phyloP scores from a whole-genome alignment of 1,140 invertebrate genomes.

The Cherax destructor region DNA sequence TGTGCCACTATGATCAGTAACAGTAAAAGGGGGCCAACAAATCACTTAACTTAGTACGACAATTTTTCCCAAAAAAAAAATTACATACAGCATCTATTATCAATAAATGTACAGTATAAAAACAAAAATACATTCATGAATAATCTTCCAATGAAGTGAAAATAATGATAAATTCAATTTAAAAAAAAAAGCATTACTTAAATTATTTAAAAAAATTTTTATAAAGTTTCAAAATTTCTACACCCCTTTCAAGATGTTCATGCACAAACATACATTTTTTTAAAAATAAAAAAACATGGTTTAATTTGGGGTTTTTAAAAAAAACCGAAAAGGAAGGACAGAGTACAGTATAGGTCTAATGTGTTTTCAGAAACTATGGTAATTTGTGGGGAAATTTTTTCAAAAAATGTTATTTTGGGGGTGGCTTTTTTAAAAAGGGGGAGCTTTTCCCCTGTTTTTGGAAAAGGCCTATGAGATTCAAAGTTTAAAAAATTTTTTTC shows the following conservation, averaged over 20 bases:
- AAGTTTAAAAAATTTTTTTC: too few relatives aligned
- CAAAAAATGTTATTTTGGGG: background rate
- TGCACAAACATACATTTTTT: background rate
- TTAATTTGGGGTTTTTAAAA: background rate
- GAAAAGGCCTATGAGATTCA: background rate
- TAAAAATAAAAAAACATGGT: background rate
- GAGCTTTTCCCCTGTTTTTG: too few relatives aligned
- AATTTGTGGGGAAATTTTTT: background rate
- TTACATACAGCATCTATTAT: background rate
- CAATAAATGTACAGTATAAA: background rate
- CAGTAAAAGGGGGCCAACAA: constrained; percentile 43
- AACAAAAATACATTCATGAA: background rate
- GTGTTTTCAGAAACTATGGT: background rate
- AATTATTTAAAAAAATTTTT: background rate
- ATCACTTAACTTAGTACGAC: constrained; percentile 7
- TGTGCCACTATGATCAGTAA: constrained; percentile 40
- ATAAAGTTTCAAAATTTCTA: background rate
- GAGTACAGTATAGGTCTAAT: background rate
- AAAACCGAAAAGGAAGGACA: background rate
- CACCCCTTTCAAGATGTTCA: background rate
- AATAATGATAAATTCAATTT: background rate
- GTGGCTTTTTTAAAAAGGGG: too few relatives aligned
- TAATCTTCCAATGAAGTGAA: background rate
- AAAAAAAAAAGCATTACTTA: background rate
- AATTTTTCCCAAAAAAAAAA: background rate